Conservation (phyloP, 2,888 invertebrate species). For the Cloeon dipterum region DNA sequence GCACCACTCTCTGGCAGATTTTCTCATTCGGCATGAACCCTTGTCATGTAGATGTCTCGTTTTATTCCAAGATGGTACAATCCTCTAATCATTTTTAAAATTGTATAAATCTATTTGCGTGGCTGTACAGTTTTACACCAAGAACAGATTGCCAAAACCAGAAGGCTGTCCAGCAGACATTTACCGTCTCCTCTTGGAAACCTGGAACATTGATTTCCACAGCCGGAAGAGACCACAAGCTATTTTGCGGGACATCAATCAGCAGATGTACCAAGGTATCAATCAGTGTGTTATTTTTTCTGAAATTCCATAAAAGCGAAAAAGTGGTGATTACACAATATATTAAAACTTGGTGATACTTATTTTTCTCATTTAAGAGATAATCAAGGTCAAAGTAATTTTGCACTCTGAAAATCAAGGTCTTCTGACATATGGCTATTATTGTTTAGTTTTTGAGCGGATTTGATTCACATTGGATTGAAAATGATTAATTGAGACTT, state of each 20-base stretch:
- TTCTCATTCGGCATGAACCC: slow-evolving; percentile 48
- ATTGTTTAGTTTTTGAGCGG: too few species aligned
- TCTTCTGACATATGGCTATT: too few species aligned
- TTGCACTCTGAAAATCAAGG: too few species aligned
- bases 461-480: too few species aligned
- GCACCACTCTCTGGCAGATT: slow-evolving; percentile 81
- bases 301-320: too few species aligned
- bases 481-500: too few species aligned
- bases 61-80: slow-evolving; percentile 18
- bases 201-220: slow-evolving; percentile 55
- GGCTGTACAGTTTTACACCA: slow-evolving; percentile 31
- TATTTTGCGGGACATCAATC: slow-evolving; percentile 65
- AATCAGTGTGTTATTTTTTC: too few species aligned
- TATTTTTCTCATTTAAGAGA: too few species aligned
- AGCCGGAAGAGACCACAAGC: slow-evolving; percentile 56
- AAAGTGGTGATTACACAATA: too few species aligned
- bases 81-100: background rate
- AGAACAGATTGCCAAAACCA: slow-evolving; percentile 42
- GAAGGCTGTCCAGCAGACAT: slow-evolving; percentile 47
- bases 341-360: too few species aligned
- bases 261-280: slow-evolving; percentile 46
- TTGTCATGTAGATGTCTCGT: slow-evolving; percentile 13
- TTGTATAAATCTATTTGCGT: background rate
- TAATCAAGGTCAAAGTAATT: too few species aligned
- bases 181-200: slow-evolving; percentile 51